A percentile compares a stretch with the other conserved stretches of the same genome.
These are phyloP conservation scores for Ageneiosus marmoratus DNA, from an alignment of 2,113 vertebrate genomes.

Conservation along the genomic window DNA sequence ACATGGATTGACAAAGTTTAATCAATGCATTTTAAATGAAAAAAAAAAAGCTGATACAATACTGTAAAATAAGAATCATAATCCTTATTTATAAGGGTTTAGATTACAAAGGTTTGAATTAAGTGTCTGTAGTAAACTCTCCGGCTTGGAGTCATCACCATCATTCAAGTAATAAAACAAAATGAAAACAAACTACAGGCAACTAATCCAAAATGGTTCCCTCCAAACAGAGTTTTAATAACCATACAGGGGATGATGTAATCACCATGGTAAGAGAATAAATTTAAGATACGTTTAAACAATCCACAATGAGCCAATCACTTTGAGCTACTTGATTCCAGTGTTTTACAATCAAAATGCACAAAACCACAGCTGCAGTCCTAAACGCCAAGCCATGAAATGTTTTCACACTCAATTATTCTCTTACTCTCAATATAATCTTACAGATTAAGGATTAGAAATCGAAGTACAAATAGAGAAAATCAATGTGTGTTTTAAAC, in stretches of 20 bases:
- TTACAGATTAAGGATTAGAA: background rate
- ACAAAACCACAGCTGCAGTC: conserved; percentile 58
- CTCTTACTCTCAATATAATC: background rate
- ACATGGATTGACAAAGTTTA: background rate
- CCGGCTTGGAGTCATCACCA: conserved; percentile 9
- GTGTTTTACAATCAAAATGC: conserved; percentile 57
- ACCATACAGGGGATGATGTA: conserved; percentile 31
- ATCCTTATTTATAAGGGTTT: background rate
- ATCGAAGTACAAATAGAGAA: background rate
- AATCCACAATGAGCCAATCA: conserved; percentile 19
- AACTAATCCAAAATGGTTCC: conserved; percentile 41
- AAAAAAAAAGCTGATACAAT: background rate
- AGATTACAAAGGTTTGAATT: background rate
- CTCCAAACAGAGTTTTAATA: conserved; percentile 32
- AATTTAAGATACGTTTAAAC: conserved; percentile 34
- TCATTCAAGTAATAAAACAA: conserved; percentile 24
- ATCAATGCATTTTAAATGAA: background rate
- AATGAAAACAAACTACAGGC: conserved; percentile 31
- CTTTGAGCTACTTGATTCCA: conserved; percentile 58
- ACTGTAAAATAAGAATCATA: background rate
- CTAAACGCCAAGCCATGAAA: conserved; percentile 65
- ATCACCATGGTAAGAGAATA: conserved; percentile 38
- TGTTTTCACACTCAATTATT: conserved; percentile 56
- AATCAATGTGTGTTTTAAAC: background rate
- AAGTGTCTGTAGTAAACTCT: conserved; percentile 7